Evolutionary conservation across 2,888 invertebrate genomes (phyloP), one percentile per base, ranked within the genome.

Genomic region (Hedychridium roseum): DNA sequence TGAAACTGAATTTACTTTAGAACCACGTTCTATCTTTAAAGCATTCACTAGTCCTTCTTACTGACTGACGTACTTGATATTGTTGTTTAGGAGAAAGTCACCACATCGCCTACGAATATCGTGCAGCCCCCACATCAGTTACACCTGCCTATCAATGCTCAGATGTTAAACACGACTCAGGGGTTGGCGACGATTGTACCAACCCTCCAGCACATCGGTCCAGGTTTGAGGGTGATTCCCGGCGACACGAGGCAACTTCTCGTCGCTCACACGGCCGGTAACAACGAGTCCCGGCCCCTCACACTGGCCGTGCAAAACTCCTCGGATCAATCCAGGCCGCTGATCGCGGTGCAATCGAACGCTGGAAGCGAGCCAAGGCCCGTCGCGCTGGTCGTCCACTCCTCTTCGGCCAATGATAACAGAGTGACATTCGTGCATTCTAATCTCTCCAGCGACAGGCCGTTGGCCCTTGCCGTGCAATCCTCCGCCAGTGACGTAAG

Each of bases 381-480:
- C 32, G 78, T 79, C 18, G 77, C 78, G 17, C 44, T 78, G 47
- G 78, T 78, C 50, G 78, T 79, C 48, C 78, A 79, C 58, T 75
- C 78, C 36, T 71, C 77, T 16, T 64, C 73, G 36, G 71, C 78
- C 21, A 79, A 71, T 63, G 78, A 79, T 56, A 79, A 77, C 54
- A 65, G 78, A 39, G 78, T 78, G 28, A 77, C 78, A 41, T 71
- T 79, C 50, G 74, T 79, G 40, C 78, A 79, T 63, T 76, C 78
- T 47, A 74, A 73, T 67, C 64, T 77, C 46, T 71, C 76, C 26
- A 76, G 71, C 60, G 78, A 78, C 36, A 70, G 79, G 59, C 79
- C 79, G 21, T 57, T 79, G 50, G 76, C 79, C 27, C 64, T 79
- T 14, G 78, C 78, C n/a, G 78, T 79, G 21, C 79, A 79, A 44